These are phyloP conservation scores for Sebastes matsubarae DNA, from an alignment of 2,797 vertebrate genomes.

Conservation along the genomic window DNA sequence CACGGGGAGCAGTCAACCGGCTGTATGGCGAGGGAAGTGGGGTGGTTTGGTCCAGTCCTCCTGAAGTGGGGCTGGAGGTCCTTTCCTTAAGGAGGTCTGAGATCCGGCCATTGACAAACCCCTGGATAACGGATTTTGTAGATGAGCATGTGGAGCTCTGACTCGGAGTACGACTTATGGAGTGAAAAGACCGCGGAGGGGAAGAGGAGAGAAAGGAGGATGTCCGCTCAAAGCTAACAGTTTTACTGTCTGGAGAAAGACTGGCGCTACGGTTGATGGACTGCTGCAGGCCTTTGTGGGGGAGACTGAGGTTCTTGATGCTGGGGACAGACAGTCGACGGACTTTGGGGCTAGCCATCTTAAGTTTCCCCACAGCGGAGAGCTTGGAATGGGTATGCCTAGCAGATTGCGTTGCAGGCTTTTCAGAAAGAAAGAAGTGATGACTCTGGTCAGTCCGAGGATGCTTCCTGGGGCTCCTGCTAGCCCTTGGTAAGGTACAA, in stretches of 20 bases:
- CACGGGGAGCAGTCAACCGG: conserved; percentile 91
- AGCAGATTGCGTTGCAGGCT: conserved; percentile 68
- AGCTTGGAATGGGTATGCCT: conserved; percentile 87
- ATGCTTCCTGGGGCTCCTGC: conserved; percentile 86
- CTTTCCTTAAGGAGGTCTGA: conserved; percentile 88
- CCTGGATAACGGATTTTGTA: conserved; percentile 86
- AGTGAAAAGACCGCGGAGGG: conserved; percentile 88
- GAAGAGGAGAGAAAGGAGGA: conserved; percentile 70
- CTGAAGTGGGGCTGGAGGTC: conserved; percentile 72
- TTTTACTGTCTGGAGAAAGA: conserved; percentile 87
- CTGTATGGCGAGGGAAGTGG: conserved; percentile 92
- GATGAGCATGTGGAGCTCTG: conserved; percentile 86
- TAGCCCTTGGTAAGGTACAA: conserved; percentile 87
- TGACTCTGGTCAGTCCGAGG: conserved; percentile 77
- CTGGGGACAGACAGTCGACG: conserved; percentile 88
- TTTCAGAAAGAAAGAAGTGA: conserved; percentile 68
- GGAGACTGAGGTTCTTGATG: conserved; percentile 89
- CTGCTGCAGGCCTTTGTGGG: conserved; percentile 88
- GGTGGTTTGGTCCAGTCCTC: conserved; percentile 78
- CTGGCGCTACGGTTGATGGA: conserved; percentile 88
- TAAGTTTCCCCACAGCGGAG: conserved; percentile 91
- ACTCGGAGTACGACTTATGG: conserved; percentile 88
- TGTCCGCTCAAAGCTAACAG: conserved; percentile 64
- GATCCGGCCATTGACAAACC: conserved; percentile 90
- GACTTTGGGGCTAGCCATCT: conserved; percentile 89